These are phyloP conservation scores for Pycnomerus fuliginosus DNA, from an alignment of 2,888 invertebrate species.

Conservation along the genomic window DNA sequence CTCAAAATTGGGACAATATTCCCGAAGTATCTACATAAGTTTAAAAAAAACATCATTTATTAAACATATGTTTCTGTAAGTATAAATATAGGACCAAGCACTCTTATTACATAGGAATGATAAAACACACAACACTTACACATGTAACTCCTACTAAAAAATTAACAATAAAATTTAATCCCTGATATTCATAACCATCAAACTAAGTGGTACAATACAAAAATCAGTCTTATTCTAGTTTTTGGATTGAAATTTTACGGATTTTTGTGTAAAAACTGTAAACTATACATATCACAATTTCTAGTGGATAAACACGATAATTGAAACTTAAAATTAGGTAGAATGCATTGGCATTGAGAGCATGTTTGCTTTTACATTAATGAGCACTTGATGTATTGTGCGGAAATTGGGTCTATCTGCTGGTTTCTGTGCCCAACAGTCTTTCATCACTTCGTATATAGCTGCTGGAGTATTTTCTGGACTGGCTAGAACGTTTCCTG, in stretches of 20 bases:
- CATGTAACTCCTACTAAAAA: slow-evolving; percentile 17
- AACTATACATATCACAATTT: slow-evolving; percentile 27
- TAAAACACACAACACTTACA: slow-evolving; percentile 27
- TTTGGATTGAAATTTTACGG: not conserved
- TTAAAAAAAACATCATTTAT: too few relatives aligned
- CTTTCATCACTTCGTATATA: slow-evolving; percentile 89
- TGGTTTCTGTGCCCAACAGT: slow-evolving; percentile 90
- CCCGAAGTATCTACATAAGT: too few relatives aligned
- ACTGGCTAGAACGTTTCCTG: slow-evolving; percentile 85
- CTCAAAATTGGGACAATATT: too few relatives aligned
- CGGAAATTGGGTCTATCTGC: slow-evolving; percentile 83
- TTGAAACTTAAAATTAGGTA: not conserved
- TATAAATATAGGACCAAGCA: slow-evolving; percentile 28
- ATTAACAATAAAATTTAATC: slow-evolving; percentile 6
- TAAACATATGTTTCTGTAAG: too few relatives aligned
- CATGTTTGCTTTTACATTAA: slow-evolving; percentile 46
- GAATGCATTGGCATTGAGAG: slow-evolving; percentile 33
- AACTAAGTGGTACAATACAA: slow-evolving; percentile 7
- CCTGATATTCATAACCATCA: slow-evolving; percentile 15
- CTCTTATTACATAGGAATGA: slow-evolving; percentile 25
- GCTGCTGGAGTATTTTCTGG: slow-evolving; percentile 87
- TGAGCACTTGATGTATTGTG: slow-evolving; percentile 73
- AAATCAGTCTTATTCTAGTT: slow-evolving; percentile 23
- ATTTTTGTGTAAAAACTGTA: slow-evolving; percentile 5
- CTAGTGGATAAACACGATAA: slow-evolving; percentile 1